Evolutionary conservation across 2,113 vertebrate species (phyloP).

Genomic region (Pachycephala philippinensis): DNA sequence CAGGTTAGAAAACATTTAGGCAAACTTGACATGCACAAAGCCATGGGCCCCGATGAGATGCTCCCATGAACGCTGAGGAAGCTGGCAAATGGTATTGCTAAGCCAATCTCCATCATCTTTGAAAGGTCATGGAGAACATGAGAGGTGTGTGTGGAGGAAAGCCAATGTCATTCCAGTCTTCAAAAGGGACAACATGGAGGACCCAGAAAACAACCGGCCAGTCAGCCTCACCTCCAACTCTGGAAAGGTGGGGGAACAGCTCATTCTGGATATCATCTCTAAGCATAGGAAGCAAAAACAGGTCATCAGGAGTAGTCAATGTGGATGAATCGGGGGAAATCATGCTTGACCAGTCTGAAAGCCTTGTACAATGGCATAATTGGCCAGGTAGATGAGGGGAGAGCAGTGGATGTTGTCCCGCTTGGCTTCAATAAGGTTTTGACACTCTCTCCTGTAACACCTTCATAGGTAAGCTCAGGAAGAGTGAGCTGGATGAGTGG

Average conservation of each 20-base stretch:
- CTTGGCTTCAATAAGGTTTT: neutral
- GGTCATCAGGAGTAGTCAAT: neutral
- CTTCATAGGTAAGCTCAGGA: rapidly evolving
- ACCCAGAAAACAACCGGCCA: neutral
- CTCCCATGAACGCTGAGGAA: neutral
- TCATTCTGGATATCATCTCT: neutral
- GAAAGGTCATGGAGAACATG: neutral
- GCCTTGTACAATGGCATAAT: neutral
- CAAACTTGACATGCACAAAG: neutral
- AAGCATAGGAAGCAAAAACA: neutral
- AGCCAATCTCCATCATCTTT: neutral
- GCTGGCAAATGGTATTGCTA: neutral
- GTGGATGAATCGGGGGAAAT: neutral
- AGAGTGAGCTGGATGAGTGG: rapidly evolving
- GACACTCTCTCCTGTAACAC: neutral
- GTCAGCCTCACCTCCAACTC: neutral
- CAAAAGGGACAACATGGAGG: neutral
- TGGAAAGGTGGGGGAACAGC: neutral
- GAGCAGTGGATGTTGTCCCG: neutral
- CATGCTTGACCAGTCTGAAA: neutral
- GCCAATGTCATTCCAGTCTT: neutral
- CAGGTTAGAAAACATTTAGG: neutral
- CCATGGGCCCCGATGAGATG: neutral
- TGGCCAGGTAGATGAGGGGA: neutral
- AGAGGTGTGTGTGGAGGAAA: neutral